Evolutionary conservation across 2,888 invertebrate species (phyloP), one percentile per base, ranked within the genome.

Genomic region (Rugalucina vietnamica): DNA sequence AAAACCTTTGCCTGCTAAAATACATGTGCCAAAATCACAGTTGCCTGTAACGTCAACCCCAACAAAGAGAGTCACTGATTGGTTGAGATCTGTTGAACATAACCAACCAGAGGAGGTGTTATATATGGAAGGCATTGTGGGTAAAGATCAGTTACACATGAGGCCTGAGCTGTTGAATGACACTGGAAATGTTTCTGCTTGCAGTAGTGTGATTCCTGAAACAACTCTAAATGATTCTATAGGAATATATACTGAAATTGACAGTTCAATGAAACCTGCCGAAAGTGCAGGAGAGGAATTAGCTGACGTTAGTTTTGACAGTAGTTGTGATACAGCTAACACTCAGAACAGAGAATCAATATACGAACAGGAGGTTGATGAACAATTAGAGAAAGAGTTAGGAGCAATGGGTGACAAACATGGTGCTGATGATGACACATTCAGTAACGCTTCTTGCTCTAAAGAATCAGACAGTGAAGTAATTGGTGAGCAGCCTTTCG

Each of bases 341-440:
- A 81, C 87, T n/a, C 85, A 84, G 49, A 91, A 90, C 76, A 79
- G 93, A 29, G 93, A 94, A 49, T 94, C 94, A 1, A 92, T 94
- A 57, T 94, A 94, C 85, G 94, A 94, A 87, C 85, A 93, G 36
- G 91, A 93, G 76, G 91, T 94, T 87, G 94, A 94, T 81, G 93
- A 93, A 87, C 90, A 92, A 54, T 85, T 94, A 50, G 94, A 94
- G 79, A 79, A 81, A 60, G 85, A 72, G n/a, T 70, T 86, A 43
- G 76, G 76, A 34, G 82, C 83, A 70, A 79, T 81, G 76, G 87
- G 85, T 77, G 88, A 86, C 57, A 86, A 86, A 75, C 89, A 89
- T 82, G 89, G 89, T 70, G 77, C 86, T 49, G 93, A 93, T 84
- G 91, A 93, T 88, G 93, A 93, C 77, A 92, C 93, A 21, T 93